These are phyloP conservation scores for Microchirus variegatus DNA, from an alignment of 2,797 vertebrate genomes.

Conservation along the genomic window DNA sequence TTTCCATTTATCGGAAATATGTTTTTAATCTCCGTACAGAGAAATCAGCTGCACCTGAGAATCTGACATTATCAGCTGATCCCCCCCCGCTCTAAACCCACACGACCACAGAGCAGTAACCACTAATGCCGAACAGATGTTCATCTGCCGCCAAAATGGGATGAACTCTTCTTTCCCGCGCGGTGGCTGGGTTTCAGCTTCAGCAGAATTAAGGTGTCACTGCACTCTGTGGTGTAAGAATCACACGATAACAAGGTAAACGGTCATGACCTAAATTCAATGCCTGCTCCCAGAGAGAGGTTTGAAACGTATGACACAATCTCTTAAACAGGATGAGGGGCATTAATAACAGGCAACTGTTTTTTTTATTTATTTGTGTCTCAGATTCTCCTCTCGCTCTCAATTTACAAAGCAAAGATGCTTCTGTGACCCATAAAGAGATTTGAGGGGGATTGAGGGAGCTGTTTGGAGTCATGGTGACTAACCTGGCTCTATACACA, in stretches of 20 bases:
- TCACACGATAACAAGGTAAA: conserved; percentile 60
- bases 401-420: conserved; percentile 11
- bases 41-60: conserved; percentile 58
- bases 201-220: conserved; percentile 51
- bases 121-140: conserved; percentile 76
- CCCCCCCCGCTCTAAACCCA: conserved; percentile 26
- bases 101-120: conserved; percentile 55
- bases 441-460: conserved; percentile 38
- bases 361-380: conserved; percentile 35
- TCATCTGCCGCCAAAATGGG: conserved; percentile 65
- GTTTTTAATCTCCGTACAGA: conserved; percentile 10
- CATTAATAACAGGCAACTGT: conserved; percentile 26
- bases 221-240: conserved; percentile 37
- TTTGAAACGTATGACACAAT: conserved; percentile 28
- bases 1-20: neutral
- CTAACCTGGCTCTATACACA: conserved; percentile 66
- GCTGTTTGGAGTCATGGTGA: conserved; percentile 43
- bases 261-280: conserved; percentile 59
- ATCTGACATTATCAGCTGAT: conserved; percentile 52
- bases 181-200: conserved; percentile 56
- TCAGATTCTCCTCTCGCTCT: conserved; percentile 25
- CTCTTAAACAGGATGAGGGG: conserved; percentile 22
- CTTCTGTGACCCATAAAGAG: conserved; percentile 57
- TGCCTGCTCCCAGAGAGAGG: conserved; percentile 10
- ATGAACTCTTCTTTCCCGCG: conserved; percentile 53